Percentiles rank a stretch among this genome's conserved stretches.
Evolutionary conservation across 2,113 vertebrate genomes (phyloP).

Genomic region (Ochotona princeps): DNA sequence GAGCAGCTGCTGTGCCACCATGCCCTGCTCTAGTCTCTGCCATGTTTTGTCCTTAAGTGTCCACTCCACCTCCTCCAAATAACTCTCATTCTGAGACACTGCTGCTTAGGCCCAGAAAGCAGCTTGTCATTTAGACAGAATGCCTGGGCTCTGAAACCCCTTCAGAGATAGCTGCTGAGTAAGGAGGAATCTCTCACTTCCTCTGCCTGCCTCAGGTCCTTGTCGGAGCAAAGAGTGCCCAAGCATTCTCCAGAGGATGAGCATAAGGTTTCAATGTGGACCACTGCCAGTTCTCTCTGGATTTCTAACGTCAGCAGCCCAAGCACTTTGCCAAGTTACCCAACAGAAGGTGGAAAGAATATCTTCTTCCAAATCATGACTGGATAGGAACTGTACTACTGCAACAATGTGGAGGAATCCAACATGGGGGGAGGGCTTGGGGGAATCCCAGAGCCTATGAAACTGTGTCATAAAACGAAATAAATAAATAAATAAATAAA

Average conservation of each 20-base stretch:
- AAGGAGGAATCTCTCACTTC: constrained; percentile 1
- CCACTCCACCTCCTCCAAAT: neutral
- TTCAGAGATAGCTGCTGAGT: constrained; percentile 2
- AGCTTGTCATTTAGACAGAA: constrained; percentile 21
- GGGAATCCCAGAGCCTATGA: no score
- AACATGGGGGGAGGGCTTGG: no score
- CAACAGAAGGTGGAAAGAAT: neutral
- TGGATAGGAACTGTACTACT: no score
- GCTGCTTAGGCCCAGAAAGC: constrained; percentile 9
- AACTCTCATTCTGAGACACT: constrained; percentile 56
- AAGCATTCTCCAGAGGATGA: neutral
- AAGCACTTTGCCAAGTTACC: constrained; percentile 23
- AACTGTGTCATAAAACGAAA: no score
- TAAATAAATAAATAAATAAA: no score
- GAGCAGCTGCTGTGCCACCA: no score
- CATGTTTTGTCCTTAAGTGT: constrained; percentile 2
- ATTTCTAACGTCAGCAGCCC: constrained; percentile 64
- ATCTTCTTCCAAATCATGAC: constrained; percentile 30
- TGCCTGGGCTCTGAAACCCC: neutral
- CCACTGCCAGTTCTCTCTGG: constrained; percentile 44
- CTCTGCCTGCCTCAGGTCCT: constrained; percentile 12
- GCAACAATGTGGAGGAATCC: no score
- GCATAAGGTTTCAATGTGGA: constrained; percentile 49
- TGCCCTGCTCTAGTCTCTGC: neutral
- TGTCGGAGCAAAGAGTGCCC: neutral